These are phyloP conservation scores for Anneissia japonica DNA, from an alignment of 35 echinoderm and acorn worm species.

Conservation along the genomic window DNA sequence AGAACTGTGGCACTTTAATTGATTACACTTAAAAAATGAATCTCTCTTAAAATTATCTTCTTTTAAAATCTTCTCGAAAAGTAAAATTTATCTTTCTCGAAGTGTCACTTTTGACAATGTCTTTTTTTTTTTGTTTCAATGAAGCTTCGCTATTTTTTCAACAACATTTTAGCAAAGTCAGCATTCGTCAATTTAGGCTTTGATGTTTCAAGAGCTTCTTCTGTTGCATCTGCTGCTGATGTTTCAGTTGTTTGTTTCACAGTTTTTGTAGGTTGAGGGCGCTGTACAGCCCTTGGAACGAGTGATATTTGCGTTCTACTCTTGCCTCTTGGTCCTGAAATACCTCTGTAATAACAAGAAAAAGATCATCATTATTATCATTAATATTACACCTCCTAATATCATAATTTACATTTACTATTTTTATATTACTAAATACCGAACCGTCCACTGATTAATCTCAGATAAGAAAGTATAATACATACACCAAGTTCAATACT, in stretches of 20 bases:
- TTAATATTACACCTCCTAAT: too few species aligned
- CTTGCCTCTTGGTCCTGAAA: conserved; percentile 81
- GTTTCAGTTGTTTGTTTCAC: neutral
- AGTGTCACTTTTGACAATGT: neutral
- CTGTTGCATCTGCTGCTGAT: neutral
- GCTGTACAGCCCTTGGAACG: conserved; percentile 65
- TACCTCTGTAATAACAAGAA: conserved; percentile 44
- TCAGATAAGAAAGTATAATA: neutral
- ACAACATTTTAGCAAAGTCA: conserved; percentile 92
- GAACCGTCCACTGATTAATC: neutral
- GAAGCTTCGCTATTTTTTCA: conserved; percentile 42
- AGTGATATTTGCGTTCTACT: conserved; percentile 78
- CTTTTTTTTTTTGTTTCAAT: neutral
- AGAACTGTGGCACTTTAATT: too few species aligned
- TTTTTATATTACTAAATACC: too few species aligned
- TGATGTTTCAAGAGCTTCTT: neutral
- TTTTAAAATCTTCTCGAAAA: too few species aligned
- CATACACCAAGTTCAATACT: neutral
- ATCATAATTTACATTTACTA: too few species aligned
- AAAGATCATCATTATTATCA: too few species aligned
- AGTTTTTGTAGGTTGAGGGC: neutral
- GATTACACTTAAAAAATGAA: too few species aligned
- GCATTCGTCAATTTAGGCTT: conserved; percentile 61
- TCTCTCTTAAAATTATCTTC: too few species aligned
- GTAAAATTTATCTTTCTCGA: neutral